These are phyloP conservation scores for Ranitomeya imitator DNA, from an alignment of 2,113 vertebrate genomes.

Conservation along the genomic window DNA sequence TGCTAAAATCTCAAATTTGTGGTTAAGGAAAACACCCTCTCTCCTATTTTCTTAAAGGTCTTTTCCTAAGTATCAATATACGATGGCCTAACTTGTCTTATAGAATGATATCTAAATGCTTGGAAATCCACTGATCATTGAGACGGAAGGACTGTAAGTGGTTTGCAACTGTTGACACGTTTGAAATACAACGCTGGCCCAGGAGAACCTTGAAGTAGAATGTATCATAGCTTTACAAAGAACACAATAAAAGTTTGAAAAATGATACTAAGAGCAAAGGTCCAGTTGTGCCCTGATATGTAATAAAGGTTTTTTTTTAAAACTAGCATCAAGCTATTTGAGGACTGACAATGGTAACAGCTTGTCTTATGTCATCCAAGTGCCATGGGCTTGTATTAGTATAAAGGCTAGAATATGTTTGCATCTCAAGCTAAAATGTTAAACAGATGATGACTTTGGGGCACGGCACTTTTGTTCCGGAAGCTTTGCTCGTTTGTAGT, in stretches of 20 bases:
- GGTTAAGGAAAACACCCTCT: too few species aligned
- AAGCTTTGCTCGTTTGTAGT: neutral
- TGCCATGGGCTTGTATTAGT: neutral
- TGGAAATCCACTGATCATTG: neutral
- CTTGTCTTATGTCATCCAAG: neutral
- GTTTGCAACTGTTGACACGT: neutral
- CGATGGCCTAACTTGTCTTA: neutral
- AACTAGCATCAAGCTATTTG: neutral
- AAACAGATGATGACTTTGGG: constrained; percentile 21
- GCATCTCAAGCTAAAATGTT: neutral
- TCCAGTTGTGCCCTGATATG: neutral
- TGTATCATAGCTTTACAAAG: neutral
- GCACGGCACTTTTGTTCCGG: neutral
- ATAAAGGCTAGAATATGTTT: neutral
- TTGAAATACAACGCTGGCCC: neutral
- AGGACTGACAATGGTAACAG: neutral
- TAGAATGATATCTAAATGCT: neutral
- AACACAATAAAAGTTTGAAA: neutral
- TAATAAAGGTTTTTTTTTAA: neutral
- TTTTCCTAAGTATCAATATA: neutral
- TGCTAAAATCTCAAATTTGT: neutral
- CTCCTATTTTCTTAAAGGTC: neutral
- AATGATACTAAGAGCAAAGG: neutral
- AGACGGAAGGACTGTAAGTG: neutral
- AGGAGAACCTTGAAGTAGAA: neutral